A percentile compares a stretch with the other conserved stretches of the same genome.
Evolutionary conservation across 2,888 invertebrate species (phyloP).

Genomic region (Agrochola lota): DNA sequence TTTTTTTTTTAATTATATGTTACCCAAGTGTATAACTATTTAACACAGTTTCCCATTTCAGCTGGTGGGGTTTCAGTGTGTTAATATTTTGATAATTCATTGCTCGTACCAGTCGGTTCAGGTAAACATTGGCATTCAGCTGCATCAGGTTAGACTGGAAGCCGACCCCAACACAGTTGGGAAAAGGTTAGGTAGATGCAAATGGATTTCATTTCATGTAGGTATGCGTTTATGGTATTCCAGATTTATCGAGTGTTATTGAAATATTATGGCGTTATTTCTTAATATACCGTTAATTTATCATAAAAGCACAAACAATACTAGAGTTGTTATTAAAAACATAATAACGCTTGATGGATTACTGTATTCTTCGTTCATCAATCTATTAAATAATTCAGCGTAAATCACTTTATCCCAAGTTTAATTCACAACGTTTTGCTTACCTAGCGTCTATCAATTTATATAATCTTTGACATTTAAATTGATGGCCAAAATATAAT

Average conservation of each 20-base stretch:
- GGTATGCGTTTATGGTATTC: neutral
- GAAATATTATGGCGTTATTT: neutral
- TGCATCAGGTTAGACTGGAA: neutral
- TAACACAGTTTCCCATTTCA: constrained; percentile 41
- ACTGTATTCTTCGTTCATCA: neutral
- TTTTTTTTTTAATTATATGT: no score
- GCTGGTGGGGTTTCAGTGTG: constrained; percentile 17
- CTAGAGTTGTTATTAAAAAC: neutral
- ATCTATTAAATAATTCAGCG: constrained; percentile 9
- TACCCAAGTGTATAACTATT: constrained; percentile 11
- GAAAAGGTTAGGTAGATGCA: neutral
- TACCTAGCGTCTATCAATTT: constrained; percentile 24
- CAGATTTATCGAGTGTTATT: neutral
- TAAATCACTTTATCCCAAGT: constrained; percentile 21
- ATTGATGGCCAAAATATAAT: constrained; percentile 49
- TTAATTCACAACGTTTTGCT: constrained; percentile 19
- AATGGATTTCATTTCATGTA: neutral
- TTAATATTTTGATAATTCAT: constrained; percentile 46
- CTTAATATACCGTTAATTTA: neutral
- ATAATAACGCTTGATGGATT: constrained; percentile 18
- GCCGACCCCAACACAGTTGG: neutral
- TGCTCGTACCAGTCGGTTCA: no score
- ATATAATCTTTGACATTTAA: constrained; percentile 59
- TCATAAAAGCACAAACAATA: neutral
- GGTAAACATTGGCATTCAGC: no score